Evolutionary conservation across 2,113 vertebrate genomes (phyloP), one percentile per base, ranked within the genome.

Genomic region (Epinephelus cyanopodus): DNA sequence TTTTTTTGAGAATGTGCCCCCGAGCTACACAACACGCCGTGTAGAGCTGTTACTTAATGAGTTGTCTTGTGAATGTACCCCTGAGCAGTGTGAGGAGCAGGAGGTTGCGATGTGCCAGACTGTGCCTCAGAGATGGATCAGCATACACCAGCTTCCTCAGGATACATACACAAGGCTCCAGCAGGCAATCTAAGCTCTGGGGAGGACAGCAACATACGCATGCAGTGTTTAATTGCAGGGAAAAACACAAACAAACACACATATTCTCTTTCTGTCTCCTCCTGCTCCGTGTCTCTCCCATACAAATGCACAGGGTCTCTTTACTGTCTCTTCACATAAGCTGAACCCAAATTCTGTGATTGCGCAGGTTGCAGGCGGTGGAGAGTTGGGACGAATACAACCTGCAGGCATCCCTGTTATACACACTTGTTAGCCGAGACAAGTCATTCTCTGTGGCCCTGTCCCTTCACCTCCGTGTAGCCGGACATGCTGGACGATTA

Each of bases 131-230:
- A 50, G 62, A 91, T 0, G 96, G 93, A 90, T 99, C 98, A 0
- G 94, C 96, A 47, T 90, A 97, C 21, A 96, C 90, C 69, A 99
- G 89, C 88, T 99, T 99, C 84, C 98, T 95, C 77, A 99, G 90
- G 33, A 99, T 93, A 0, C 88, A 91, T 18, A 98, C 87, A 79
- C 97, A 96, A 0, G 97, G 95, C 66, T 95, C 95, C 66, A 95
- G 71, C 66, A 99, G 87, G 83, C 96, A 95, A 58, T 97, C 97
- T 53, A 95, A 85, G 63, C 93, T 91, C 98, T 99, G 78, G 81
- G 82, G 89, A 87, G 66, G 83, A 79, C 73, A 83, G 50, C 84
- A 84, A 90, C 85, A 87, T 42, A 78, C 37, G 29, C 73, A 71
- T 50, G 82, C n/a, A 2, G 73, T 53, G 82, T 81, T 83, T 83